Evolutionary conservation across 2,797 vertebrate genomes (phyloP).

Genomic region (Nasua narica): DNA sequence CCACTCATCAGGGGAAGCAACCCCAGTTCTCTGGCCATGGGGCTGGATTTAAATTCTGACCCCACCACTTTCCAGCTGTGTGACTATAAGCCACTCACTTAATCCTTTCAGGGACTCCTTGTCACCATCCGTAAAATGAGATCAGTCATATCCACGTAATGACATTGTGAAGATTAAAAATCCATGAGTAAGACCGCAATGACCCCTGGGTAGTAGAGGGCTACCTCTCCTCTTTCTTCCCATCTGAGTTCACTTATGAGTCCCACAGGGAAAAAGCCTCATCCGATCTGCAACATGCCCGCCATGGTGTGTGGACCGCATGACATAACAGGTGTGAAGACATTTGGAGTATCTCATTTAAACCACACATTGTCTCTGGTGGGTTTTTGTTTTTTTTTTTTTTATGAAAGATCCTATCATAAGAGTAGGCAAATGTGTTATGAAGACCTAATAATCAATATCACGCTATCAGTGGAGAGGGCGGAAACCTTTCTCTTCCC

Average conservation of each 20-base stretch:
- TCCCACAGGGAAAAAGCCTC: not conserved
- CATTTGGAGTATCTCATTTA: not conserved
- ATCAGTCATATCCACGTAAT: not conserved
- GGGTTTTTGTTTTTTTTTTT: not conserved
- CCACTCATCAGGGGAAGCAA: not conserved
- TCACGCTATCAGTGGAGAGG: not conserved
- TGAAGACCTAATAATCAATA: not conserved
- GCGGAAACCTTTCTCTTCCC: not conserved
- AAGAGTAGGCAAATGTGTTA: not conserved
- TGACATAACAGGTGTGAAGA: not conserved
- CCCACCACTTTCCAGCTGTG: not conserved
- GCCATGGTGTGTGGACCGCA: not conserved
- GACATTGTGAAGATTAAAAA: not conserved
- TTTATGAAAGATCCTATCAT: not conserved
- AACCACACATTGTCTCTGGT: not conserved
- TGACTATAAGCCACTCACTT: not conserved
- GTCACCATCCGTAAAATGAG: not conserved
- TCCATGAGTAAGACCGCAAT: not conserved
- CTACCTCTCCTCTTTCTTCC: not conserved
- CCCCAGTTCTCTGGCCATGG: accelerated
- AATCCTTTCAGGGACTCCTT: not conserved
- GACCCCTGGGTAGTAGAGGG: not conserved
- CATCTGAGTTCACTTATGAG: not conserved
- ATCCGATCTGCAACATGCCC: not conserved
- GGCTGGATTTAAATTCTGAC: not conserved